Evolutionary conservation across 2,797 vertebrate genomes (phyloP), one percentile per base, ranked within the genome.

Genomic region (Intellagama lesueurii): DNA sequence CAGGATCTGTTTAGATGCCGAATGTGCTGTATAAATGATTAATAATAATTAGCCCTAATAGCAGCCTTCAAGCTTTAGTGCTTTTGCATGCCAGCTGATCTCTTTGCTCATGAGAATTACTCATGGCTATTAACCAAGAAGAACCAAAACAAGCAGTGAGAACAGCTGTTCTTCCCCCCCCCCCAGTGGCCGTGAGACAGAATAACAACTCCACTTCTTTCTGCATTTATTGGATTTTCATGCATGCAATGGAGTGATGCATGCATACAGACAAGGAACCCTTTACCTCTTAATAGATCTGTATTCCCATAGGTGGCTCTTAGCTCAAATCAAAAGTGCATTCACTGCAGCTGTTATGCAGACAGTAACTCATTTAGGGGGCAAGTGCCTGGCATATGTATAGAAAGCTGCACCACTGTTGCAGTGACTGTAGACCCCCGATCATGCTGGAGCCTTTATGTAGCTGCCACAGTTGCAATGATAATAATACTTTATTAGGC

Each of bases 61-160:
- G 1, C n/a, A 88, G 68, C 4, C n/a, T 40, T 40, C n/a, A 69
- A 28, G 64, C n/a, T 84, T 69, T 56, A 35, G 69, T 78, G 78
- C 52, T 60, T 32, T 88, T 69, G 60, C 32, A 2, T 35, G 40
- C n/a, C 44, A 40, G 44, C 64, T 78, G 73, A 78, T 89, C 83
- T 90, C 88, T 81, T 87, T 93, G 88, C 81, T 90, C 92, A 64
- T 92, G 82, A 35, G 78, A 73, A 88, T 92, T 95, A 86, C 91
- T 94, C 64, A 87, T 0, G 0, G 85, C 90, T 91, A 72, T 91
- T 94, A 92, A 87, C 87, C 80, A 68, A 88, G 56, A 89, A 88
- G 91, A 93, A 92, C 88, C 87, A 85, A 86, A 92, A 52, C 82
- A 90, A 66, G 83, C 81, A 91, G 86, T 11, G 81, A 87, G 84